phyloP scores from a whole-genome alignment of 2,888 invertebrate species.

The Prostheceraeus crozeri region DNA sequence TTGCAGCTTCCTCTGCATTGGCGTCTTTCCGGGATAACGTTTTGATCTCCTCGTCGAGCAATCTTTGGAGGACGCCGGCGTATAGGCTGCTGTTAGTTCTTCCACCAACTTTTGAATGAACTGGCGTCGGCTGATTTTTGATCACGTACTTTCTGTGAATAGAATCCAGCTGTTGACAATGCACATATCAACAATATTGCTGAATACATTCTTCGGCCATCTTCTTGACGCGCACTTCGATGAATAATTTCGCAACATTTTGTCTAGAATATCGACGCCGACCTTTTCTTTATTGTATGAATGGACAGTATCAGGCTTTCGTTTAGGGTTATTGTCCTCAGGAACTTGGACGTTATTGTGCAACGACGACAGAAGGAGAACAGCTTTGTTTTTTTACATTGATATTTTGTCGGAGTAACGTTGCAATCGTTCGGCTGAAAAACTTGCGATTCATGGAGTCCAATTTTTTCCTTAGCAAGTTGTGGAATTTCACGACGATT shows the following conservation, averaged over 20 bases:
- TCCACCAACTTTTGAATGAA: constrained; percentile 29
- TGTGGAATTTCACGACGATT: constrained; percentile 27
- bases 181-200: constrained; percentile 26
- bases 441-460: constrained; percentile 20
- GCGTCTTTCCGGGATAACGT: constrained; percentile 22
- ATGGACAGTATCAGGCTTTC: constrained; percentile 21
- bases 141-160: constrained; percentile 20
- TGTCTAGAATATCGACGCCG: constrained; percentile 17
- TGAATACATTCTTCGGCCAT: constrained; percentile 24
- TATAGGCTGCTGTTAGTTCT: constrained; percentile 15
- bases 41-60: background rate
- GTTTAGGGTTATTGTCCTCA: constrained; percentile 25
- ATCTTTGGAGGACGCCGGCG: background rate
- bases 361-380: constrained; percentile 25
- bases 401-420: constrained; percentile 25
- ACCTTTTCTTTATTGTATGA: constrained; percentile 26
- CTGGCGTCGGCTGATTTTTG: constrained; percentile 15
- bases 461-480: constrained; percentile 19
- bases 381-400: constrained; percentile 29
- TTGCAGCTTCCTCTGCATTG: constrained; percentile 20
- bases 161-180: constrained; percentile 21
- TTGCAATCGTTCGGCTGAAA: constrained; percentile 17
- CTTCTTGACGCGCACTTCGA: constrained; percentile 24
- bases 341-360: constrained; percentile 24
- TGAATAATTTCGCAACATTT: constrained; percentile 26